Evolutionary conservation across 2,113 vertebrate genomes (phyloP).

Genomic region (Onychostoma macrolepis): DNA sequence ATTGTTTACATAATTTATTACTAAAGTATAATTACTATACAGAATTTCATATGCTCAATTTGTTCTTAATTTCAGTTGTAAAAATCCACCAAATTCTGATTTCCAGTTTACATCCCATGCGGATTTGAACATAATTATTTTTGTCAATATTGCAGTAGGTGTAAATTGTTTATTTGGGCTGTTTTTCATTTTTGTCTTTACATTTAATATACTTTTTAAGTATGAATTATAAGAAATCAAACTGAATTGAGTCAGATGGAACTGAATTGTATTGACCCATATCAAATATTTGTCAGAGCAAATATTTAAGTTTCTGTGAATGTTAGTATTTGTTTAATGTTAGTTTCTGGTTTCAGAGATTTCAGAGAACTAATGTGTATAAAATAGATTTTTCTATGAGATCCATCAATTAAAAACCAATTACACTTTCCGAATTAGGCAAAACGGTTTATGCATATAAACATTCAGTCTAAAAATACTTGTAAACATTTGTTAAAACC

Average conservation of each 20-base stretch:
- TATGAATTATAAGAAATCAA: background rate
- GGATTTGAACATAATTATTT: background rate
- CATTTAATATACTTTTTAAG: background rate
- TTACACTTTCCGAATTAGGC: background rate
- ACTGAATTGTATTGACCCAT: background rate
- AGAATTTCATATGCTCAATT: background rate
- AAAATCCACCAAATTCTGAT: background rate
- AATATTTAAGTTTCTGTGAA: background rate
- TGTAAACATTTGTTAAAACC: background rate
- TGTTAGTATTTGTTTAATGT: background rate
- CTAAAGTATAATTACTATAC: background rate
- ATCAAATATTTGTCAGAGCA: background rate
- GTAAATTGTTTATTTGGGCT: background rate
- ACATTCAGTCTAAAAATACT: background rate
- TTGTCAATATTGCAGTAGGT: background rate
- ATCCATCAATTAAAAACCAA: background rate
- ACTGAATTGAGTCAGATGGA: background rate
- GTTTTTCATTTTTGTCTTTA: background rate
- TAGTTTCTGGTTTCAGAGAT: background rate
- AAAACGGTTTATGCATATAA: background rate
- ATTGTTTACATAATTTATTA: background rate
- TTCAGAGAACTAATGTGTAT: background rate
- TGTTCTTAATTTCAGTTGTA: background rate
- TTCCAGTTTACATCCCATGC: background rate
- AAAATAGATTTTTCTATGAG: background rate